A percentile compares a stretch with the other conserved stretches of the same genome.
Conservation (phyloP, 2,113 vertebrate species). For the Pleuronectes platessa region DNA sequence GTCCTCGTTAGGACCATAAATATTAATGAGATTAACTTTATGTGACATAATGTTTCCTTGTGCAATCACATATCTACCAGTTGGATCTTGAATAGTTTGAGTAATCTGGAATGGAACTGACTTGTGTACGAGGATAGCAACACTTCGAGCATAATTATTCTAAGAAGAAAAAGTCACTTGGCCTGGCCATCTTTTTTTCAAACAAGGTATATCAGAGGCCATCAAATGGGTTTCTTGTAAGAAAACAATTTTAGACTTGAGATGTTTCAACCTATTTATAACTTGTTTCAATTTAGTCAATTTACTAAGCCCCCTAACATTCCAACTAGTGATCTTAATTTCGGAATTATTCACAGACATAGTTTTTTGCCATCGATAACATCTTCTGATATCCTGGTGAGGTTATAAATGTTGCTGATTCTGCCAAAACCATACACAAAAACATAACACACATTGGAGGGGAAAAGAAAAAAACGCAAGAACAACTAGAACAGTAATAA, state of each 20-base stretch:
- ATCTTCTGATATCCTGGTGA: too few relatives aligned
- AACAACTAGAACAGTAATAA: not conserved
- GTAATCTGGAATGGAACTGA: too few relatives aligned
- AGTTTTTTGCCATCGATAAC: too few relatives aligned
- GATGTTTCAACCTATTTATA: slow-evolving; percentile 8
- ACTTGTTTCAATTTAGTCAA: slow-evolving; percentile 1
- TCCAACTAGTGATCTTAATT: not conserved
- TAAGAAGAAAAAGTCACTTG: slow-evolving; percentile 5
- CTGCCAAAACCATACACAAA: not conserved
- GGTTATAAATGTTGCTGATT: not conserved
- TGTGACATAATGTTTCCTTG: too few relatives aligned
- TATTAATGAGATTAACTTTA: too few relatives aligned
- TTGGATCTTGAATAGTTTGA: not conserved
- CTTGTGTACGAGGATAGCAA: too few relatives aligned
- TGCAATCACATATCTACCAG: too few relatives aligned
- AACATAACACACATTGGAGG: not conserved
- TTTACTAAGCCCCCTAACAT: not conserved
- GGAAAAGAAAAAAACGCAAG: not conserved
- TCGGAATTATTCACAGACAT: not conserved
- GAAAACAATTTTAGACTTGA: slow-evolving; percentile 1
- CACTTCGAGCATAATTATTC: not conserved
- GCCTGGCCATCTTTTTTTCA: not conserved
- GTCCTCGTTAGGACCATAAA: too few relatives aligned
- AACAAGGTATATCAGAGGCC: not conserved
- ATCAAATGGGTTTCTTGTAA: slow-evolving; percentile 11